Percentiles rank a stretch among this genome's conserved stretches.
These are phyloP conservation scores for Volucella inflata DNA, from an alignment of 2,888 invertebrate species.

Conservation along the genomic window DNA sequence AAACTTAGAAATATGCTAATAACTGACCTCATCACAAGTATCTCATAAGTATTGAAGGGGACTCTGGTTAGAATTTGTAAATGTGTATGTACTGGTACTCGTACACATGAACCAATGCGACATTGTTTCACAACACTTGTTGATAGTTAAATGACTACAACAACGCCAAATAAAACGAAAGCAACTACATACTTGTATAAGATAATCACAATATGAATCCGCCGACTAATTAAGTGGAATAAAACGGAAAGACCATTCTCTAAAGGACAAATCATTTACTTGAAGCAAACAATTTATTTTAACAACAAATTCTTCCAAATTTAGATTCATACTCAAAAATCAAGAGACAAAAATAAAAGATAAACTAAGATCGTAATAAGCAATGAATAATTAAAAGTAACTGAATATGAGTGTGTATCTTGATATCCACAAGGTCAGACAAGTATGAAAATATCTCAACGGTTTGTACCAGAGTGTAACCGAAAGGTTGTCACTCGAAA, in stretches of 20 bases:
- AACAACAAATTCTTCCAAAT: conserved; percentile 53
- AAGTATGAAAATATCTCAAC: not conserved
- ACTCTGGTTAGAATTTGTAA: conserved; percentile 41
- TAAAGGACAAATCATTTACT: conserved; percentile 64
- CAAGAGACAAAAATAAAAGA: conserved; percentile 11
- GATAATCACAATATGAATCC: conserved; percentile 69
- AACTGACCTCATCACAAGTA: conserved; percentile 69
- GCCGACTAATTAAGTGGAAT: conserved; percentile 55
- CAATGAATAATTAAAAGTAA: not conserved
- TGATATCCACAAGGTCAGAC: conserved; percentile 13
- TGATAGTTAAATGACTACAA: conserved; percentile 28
- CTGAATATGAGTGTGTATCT: not conserved
- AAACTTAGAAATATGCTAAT: conserved; percentile 64
- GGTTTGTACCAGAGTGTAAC: not conserved
- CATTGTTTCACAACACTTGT: conserved; percentile 27
- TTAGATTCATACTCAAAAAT: conserved; percentile 25
- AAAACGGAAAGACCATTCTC: conserved; percentile 31
- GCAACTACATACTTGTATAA: conserved; percentile 16
- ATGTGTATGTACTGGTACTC: no score
- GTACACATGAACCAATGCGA: conserved; percentile 26
- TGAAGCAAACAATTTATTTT: conserved; percentile 36
- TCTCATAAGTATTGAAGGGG: conserved; percentile 15
- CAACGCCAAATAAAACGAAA: conserved; percentile 16
- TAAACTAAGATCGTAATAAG: conserved; percentile 5
- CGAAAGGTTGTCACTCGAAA: not conserved